Conservation (phyloP, 2,113 vertebrate genomes). For the Turnix velox region DNA sequence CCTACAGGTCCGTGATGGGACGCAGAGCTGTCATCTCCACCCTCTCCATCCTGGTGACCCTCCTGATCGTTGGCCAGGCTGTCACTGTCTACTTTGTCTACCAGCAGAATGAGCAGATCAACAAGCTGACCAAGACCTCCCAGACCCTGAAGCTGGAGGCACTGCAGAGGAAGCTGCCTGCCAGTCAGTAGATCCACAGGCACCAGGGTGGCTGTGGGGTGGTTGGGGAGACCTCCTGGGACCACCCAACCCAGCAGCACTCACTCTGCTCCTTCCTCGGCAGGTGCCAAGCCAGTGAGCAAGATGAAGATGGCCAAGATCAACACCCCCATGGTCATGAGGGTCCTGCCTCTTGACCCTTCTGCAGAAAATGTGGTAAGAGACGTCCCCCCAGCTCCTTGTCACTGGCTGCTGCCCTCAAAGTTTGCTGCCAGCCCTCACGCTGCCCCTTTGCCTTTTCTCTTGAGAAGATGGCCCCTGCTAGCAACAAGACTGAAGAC, state of each 20-base stretch:
- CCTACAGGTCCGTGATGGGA: conserved; percentile 50
- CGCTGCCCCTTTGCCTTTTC: neutral
- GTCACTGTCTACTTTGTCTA: conserved; percentile 84
- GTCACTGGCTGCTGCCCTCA: neutral
- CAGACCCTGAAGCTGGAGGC: conserved; percentile 75
- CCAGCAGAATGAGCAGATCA: conserved; percentile 81
- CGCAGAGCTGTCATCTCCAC: conserved; percentile 71
- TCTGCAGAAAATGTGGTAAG: neutral
- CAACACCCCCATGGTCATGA: conserved; percentile 68
- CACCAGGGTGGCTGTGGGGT: neutral
- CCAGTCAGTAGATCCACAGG: conserved; percentile 55
- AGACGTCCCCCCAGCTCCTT: accelerated
- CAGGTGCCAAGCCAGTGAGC: conserved; percentile 22
- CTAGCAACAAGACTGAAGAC: conserved; percentile 75
- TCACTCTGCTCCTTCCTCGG: neutral
- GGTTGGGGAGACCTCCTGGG: accelerated
- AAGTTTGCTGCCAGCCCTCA: neutral
- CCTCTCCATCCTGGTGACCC: conserved; percentile 80
- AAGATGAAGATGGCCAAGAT: conserved; percentile 68
- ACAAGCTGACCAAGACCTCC: conserved; percentile 72
- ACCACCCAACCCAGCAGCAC: accelerated
- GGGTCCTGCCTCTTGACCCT: neutral
- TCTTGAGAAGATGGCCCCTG: conserved; percentile 17
- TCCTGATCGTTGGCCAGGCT: conserved; percentile 88
- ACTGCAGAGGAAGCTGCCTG: conserved; percentile 66